Conservation (phyloP, 2,888 invertebrate genomes). For the Cotesia congregata region DNA sequence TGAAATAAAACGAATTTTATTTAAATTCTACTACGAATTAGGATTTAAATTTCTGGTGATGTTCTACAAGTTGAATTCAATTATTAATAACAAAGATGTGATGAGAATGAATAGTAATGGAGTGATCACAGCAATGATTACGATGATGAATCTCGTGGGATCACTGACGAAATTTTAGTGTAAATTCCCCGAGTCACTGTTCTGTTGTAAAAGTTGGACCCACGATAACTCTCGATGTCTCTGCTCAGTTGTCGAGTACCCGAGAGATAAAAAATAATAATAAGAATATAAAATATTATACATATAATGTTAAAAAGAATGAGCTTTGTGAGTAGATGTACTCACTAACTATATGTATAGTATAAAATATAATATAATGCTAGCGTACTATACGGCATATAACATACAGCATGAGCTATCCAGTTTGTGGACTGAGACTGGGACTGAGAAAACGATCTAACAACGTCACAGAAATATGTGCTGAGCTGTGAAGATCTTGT, state of each 20-base stretch:
- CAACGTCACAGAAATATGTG: conserved; percentile 23
- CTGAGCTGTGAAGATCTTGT: conserved; percentile 32
- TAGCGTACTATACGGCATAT: no score
- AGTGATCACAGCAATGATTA: neutral
- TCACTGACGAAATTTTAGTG: conserved; percentile 56
- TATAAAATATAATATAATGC: no score
- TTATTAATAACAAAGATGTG: no score
- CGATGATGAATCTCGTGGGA: neutral
- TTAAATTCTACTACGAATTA: no score
- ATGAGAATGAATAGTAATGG: no score
- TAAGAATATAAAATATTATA: neutral
- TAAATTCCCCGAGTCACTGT: conserved; percentile 62
- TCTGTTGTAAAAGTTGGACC: neutral
- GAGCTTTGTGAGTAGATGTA: neutral
- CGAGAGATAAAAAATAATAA: neutral
- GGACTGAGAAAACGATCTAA: conserved; percentile 3
- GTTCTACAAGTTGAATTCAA: no score
- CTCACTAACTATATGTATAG: no score
- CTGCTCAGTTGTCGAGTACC: neutral
- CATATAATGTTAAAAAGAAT: neutral
- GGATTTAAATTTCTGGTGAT: no score
- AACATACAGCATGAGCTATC: neutral
- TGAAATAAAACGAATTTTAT: no score
- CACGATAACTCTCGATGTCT: neutral
- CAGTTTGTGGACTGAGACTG: neutral